These are phyloP conservation scores for Aplysia californica DNA, from an alignment of 1,140 invertebrate species.

Conservation along the genomic window DNA sequence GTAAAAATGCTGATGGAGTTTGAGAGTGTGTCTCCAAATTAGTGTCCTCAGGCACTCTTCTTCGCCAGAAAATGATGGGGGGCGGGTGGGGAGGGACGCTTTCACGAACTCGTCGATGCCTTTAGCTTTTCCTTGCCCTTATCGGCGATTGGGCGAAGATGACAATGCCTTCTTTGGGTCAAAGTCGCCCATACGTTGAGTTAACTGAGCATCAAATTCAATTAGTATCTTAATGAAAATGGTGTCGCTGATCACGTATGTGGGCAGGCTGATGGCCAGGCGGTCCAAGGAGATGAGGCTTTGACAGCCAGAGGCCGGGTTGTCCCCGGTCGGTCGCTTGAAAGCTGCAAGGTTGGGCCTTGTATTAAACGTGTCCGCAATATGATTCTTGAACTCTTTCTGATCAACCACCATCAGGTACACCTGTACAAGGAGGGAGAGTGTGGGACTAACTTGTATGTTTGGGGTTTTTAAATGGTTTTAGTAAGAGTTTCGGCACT, in stretches of 20 bases:
- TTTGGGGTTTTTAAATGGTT: background rate
- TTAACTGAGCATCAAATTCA: too few relatives aligned
- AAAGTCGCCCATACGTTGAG: too few relatives aligned
- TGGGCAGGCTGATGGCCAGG: background rate
- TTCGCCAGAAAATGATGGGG: too few relatives aligned
- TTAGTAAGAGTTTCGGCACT: background rate
- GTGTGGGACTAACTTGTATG: background rate
- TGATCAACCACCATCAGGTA: constrained; percentile 21
- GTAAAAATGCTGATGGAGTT: too few relatives aligned
- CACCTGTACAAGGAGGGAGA: background rate
- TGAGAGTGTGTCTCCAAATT: too few relatives aligned
- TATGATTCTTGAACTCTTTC: constrained; percentile 17
- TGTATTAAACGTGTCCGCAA: constrained; percentile 9
- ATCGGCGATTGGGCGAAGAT: too few relatives aligned
- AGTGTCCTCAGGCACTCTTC: too few relatives aligned
- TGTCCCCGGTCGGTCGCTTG: background rate
- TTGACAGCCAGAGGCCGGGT: background rate
- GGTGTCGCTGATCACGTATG: background rate
- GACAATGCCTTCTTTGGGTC: too few relatives aligned
- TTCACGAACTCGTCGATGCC: too few relatives aligned
- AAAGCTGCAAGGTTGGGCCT: background rate
- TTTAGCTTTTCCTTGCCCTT: too few relatives aligned
- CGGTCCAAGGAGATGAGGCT: background rate
- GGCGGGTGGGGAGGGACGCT: too few relatives aligned
- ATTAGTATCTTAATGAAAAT: too few relatives aligned